Evolutionary conservation across 2,113 vertebrate genomes (phyloP).

Genomic region (Rynchops niger): DNA sequence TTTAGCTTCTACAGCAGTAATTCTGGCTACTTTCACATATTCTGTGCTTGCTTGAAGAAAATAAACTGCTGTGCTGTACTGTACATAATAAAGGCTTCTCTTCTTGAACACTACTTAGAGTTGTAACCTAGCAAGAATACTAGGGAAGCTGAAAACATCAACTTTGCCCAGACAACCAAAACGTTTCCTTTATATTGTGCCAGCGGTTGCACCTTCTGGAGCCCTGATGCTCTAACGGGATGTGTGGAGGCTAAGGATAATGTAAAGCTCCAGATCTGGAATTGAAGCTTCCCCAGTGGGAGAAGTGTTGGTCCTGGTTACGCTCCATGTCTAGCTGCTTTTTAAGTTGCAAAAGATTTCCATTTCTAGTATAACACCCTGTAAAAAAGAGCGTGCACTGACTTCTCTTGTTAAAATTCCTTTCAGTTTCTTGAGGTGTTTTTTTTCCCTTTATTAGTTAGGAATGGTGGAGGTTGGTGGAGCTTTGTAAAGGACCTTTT

Average conservation of each 20-base stretch:
- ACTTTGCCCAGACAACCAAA: neutral
- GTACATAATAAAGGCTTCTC: neutral
- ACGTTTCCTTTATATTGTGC: neutral
- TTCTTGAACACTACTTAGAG: neutral
- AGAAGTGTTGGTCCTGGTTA: constrained; percentile 25
- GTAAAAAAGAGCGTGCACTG: constrained; percentile 5
- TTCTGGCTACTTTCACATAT: neutral
- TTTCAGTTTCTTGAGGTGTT: neutral
- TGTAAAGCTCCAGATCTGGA: neutral
- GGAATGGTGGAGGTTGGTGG: neutral
- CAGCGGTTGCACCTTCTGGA: neutral
- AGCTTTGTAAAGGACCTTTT: constrained; percentile 1
- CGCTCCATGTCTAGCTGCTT: constrained; percentile 29
- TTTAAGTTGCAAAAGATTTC: constrained; percentile 26
- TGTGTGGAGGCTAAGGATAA: neutral
- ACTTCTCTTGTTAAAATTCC: constrained; percentile 52
- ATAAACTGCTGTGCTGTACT: neutral
- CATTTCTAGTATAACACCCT: constrained; percentile 15
- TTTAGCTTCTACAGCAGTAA: neutral
- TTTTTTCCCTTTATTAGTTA: neutral
- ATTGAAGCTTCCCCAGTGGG: neutral
- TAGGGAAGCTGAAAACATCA: neutral
- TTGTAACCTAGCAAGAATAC: neutral
- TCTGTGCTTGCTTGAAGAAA: neutral
- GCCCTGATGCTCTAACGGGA: neutral